Evolutionary conservation across 1,140 invertebrate species (phyloP).

Genomic region (Harpegnathos saltator): DNA sequence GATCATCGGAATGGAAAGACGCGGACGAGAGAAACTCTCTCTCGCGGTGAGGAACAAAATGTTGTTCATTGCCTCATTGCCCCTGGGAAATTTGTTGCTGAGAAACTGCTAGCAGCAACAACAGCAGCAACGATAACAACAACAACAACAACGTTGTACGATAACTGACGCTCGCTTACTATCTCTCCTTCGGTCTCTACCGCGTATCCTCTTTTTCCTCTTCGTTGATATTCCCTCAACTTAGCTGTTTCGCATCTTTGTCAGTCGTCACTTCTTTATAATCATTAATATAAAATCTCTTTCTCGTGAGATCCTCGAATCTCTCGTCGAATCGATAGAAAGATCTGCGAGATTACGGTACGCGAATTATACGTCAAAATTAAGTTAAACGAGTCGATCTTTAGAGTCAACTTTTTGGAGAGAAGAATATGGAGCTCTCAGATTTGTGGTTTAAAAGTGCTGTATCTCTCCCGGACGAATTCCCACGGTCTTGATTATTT

Average conservation of each 20-base stretch:
- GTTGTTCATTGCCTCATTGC: constrained; percentile 64
- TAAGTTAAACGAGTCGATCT: no score
- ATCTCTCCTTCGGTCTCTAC: constrained; percentile 22
- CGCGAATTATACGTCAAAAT: not conserved
- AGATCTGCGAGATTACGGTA: not conserved
- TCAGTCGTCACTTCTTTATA: constrained; percentile 9
- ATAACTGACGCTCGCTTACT: constrained; percentile 53
- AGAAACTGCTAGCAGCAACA: not conserved
- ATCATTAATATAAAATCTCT: constrained; percentile 25
- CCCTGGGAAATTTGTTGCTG: constrained; percentile 34
- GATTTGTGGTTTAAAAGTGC: no score
- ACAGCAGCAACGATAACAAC: constrained; percentile 45
- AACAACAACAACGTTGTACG: constrained; percentile 52
- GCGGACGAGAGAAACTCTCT: constrained; percentile 14
- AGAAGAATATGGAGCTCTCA: no score
- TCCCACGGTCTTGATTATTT: no score
- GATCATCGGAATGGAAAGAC: not conserved
- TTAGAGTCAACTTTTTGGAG: no score
- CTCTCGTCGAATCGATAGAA: not conserved
- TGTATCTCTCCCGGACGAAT: no score
- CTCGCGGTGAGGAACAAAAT: constrained; percentile 37
- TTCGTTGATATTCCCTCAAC: not conserved
- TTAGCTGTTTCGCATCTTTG: not conserved
- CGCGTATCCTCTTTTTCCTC: not conserved
- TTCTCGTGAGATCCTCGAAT: not conserved